phyloP scores from a whole-genome alignment of 2,888 invertebrate species.

The Mycogona germanica region DNA sequence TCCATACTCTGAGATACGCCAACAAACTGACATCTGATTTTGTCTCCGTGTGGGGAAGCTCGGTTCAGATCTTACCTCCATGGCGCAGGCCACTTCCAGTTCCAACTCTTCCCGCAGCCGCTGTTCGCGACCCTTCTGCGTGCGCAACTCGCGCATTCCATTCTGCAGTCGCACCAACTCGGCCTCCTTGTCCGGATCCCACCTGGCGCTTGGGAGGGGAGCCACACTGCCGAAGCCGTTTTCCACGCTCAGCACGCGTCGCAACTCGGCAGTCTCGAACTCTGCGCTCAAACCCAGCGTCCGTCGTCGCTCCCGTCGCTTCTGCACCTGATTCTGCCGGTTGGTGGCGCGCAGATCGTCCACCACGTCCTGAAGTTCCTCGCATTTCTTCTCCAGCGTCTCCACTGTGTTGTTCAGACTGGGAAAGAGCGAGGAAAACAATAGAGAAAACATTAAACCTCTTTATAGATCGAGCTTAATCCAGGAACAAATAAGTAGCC shows the following conservation, averaged over 20 bases:
- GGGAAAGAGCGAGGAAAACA: background rate
- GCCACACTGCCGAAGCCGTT: background rate
- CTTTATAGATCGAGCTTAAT: background rate
- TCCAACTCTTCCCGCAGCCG: slow-evolving; percentile 9
- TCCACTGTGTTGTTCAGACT: slow-evolving; percentile 8
- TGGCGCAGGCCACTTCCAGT: background rate
- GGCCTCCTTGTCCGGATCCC: slow-evolving; percentile 5
- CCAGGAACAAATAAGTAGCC: background rate
- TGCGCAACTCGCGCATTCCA: background rate
- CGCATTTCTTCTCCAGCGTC: slow-evolving; percentile 12
- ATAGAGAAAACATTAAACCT: background rate
- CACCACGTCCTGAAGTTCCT: slow-evolving; percentile 7
- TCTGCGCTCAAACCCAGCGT: slow-evolving; percentile 6
- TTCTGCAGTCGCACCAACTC: slow-evolving; percentile 7
- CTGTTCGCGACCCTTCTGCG: slow-evolving; percentile 6
- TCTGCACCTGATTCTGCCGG: slow-evolving; percentile 4
- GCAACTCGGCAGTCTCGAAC: slow-evolving; percentile 6
- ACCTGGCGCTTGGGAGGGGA: background rate
- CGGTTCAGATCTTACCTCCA: slow-evolving; percentile 5
- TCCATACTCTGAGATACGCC: too few relatives aligned
- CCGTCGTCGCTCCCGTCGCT: slow-evolving; percentile 11
- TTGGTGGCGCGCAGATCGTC: slow-evolving; percentile 5
- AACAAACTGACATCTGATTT: too few relatives aligned
- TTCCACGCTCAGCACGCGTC: slow-evolving; percentile 7
- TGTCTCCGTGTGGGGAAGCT: background rate